A percentile compares a stretch with the other conserved stretches of the same genome.
phyloP scores from a whole-genome alignment of 2,797 vertebrate species.

The Melanotaenia pygmaea region DNA sequence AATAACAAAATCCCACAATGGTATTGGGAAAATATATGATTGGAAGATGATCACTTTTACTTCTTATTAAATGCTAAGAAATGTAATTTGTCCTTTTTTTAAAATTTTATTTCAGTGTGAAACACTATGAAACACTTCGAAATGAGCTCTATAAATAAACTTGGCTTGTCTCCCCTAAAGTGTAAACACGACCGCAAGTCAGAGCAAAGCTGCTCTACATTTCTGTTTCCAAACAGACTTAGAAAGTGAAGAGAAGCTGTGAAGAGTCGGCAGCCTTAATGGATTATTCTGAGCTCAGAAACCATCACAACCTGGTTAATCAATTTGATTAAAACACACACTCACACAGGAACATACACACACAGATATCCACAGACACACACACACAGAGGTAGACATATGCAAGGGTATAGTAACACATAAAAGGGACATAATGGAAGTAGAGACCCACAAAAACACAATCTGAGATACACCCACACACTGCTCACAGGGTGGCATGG shows the following conservation, averaged over 20 bases:
- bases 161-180: conserved; percentile 18
- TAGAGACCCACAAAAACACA: conserved; percentile 32
- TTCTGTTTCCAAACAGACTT: conserved; percentile 30
- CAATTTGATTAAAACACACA: conserved; percentile 34
- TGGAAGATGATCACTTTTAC: background rate
- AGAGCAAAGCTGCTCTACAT: conserved; percentile 20
- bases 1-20: background rate
- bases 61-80: background rate
- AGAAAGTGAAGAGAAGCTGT: conserved; percentile 24
- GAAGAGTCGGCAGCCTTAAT: conserved; percentile 24
- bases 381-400: conserved; percentile 6
- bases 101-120: background rate
- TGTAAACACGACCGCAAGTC: conserved; percentile 57
- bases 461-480: conserved; percentile 32
- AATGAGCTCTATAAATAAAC: conserved; percentile 16
- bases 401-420: conserved; percentile 14
- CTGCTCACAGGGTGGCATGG: conserved; percentile 58
- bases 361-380: background rate
- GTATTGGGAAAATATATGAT: background rate
- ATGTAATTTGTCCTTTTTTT: background rate
- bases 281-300: conserved; percentile 29
- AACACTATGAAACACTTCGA: conserved; percentile 10
- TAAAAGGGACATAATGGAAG: conserved; percentile 18
- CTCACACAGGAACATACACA: conserved; percentile 7
- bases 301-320: conserved; percentile 31